Evolutionary conservation across 2,888 invertebrate genomes (phyloP).

Genomic region (Galerucella pusilla): DNA sequence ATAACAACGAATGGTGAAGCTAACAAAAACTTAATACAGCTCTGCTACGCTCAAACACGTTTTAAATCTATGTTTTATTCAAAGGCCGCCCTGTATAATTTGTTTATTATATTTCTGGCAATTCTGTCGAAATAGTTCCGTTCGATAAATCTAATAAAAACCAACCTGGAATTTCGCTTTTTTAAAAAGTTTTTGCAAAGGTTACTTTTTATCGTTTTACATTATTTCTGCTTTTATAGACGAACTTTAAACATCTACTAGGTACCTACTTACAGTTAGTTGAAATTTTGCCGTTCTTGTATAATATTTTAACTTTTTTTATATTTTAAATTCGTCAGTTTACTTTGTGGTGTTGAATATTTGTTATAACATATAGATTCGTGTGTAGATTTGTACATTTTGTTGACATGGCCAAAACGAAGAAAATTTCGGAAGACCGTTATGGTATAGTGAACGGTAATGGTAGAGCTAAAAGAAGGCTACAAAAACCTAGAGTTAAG

Average conservation of each 20-base stretch:
- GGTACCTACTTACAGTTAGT: too few species aligned
- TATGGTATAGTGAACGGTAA: constrained; percentile 31
- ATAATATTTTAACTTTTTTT: constrained; percentile 20
- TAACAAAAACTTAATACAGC: too few species aligned
- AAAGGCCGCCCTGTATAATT: background rate
- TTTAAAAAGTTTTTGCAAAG: background rate
- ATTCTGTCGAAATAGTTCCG: background rate
- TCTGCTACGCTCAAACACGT: too few species aligned
- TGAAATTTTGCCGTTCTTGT: constrained; percentile 14
- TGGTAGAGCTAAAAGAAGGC: constrained; percentile 42
- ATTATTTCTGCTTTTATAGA: too few species aligned
- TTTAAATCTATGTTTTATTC: background rate
- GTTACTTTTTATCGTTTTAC: too few species aligned
- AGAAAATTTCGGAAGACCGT: constrained; percentile 38
- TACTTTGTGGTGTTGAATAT: constrained; percentile 12
- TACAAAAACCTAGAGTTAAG: constrained; percentile 51
- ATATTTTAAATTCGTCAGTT: constrained; percentile 16
- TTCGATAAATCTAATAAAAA: constrained; percentile 13
- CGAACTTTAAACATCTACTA: too few species aligned
- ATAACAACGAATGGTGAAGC: too few species aligned
- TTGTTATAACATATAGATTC: constrained; percentile 11
- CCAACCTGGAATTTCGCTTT: constrained; percentile 12
- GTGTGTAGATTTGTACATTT: constrained; percentile 17
- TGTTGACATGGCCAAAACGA: constrained; percentile 51
- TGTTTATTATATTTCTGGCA: background rate